Evolutionary conservation across 1,140 invertebrate genomes (phyloP), one percentile per base, ranked within the genome.

Genomic region (Muscidifurax raptorellus): DNA sequence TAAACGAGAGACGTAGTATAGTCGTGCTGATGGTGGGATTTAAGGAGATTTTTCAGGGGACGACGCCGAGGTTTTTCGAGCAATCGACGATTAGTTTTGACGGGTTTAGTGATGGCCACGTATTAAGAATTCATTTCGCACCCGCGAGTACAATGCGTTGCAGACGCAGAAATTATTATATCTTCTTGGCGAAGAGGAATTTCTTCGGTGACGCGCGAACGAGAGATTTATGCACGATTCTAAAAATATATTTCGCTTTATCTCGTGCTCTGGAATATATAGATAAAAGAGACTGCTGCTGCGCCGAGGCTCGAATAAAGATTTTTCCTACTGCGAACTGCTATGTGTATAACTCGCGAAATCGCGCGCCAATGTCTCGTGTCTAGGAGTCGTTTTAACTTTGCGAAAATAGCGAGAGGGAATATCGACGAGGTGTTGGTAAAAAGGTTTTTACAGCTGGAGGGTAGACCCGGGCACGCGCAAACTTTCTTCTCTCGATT

Each of bases 371-470:
- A 47, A 69, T 69, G 32, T 59, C 79, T 59, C 27, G 80, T 81
- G 80, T 74, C 67, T 52, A 36, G 72, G 79, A 36, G 81, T 82
- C 72, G 72, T 82, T 82, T 82, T 75, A 82, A 82, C 72, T 82
- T 76, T 76, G 75, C 75, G 82, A 78, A 83, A 78, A 83, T 78
- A 71, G 82, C 52, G 64, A 71, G 59, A 22, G 82, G 59, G 66
- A 78, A 78, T 83, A 78, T 83, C 82, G 82, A 72, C 67, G 82
- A 84, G 76, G 67, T 66, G 76, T 79, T 74, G 44, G 64, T 52
- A 77, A 83, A 77, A 76, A 77, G 66, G 82, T 79, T 84, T 84
- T 84, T 83, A 79, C 76, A 40, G 76, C 76, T 79, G 47, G 27
- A 25, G 40, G 76, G 44, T 79, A 83, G 44, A 79, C 7, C 18